A percentile compares a stretch with the other conserved stretches of the same genome.
phyloP scores from a whole-genome alignment of 2,888 invertebrate species.

The Litoditis marina region DNA sequence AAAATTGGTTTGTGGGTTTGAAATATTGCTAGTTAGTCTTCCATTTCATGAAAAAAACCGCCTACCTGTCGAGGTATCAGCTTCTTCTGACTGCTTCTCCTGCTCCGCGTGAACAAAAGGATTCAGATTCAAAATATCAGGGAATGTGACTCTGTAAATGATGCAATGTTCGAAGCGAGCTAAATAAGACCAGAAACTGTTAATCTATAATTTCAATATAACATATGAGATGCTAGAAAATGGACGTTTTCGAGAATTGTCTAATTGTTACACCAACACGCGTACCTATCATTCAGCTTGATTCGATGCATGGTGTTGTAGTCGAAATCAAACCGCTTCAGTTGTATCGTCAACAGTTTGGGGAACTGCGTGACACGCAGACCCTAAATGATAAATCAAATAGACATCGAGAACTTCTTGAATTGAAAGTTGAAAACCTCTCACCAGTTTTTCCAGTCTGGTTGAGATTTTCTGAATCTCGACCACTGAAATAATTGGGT shows the following conservation, averaged over 20 bases:
- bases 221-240: too few relatives aligned
- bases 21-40: neutral
- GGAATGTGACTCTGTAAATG: constrained; percentile 82
- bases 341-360: constrained; percentile 79
- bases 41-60: neutral
- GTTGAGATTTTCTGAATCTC: too few relatives aligned
- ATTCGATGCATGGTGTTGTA: constrained; percentile 79
- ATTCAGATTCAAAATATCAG: constrained; percentile 77
- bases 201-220: too few relatives aligned
- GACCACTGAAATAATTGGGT: too few relatives aligned
- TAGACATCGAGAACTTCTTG: too few relatives aligned
- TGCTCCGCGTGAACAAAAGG: constrained; percentile 68
- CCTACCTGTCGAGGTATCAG: too few relatives aligned
- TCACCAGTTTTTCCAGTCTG: too few relatives aligned
- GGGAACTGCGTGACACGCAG: constrained; percentile 82
- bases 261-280: too few relatives aligned
- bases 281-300: constrained; percentile 80
- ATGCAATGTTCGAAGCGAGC: too few relatives aligned
- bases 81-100: too few relatives aligned
- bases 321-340: constrained; percentile 86
- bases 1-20: neutral
- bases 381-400: constrained; percentile 69
- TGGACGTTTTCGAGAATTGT: neutral
- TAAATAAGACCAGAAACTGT: too few relatives aligned
- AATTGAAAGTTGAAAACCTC: too few relatives aligned